Evolutionary conservation across 2,888 invertebrate species (phyloP), one percentile per base, ranked within the genome.

Genomic region (Dryocosmus kuriphilus): DNA sequence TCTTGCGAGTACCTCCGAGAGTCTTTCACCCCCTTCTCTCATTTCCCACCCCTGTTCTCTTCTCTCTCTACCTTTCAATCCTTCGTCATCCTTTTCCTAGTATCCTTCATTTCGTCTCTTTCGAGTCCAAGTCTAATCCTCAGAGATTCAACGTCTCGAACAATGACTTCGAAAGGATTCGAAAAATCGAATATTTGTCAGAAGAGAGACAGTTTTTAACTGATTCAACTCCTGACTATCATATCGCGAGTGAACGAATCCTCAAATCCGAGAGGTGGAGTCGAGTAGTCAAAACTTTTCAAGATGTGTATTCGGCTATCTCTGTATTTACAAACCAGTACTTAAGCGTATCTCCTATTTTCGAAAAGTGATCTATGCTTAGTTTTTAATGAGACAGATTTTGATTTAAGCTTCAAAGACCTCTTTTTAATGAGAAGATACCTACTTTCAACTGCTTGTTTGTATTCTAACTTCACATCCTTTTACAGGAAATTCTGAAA

Each of bases 1-100:
- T 89, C 85, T 85, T 82, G 79, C 63, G 16, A 80, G 76, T 71
- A 67, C 22, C 46, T 67, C 27, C 0, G 24, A 65, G 65, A 41
- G 65, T 22, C 71, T 81, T 81, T 77, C 75, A 74, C 71, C 78
- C 57, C 14, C 41, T 16, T 41, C 41, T 41, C 41, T 61, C 57
- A 67, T 63, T 41, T 63, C 41, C 41, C 63, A 76, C 65, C 63
- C 74, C 74, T 76, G 30, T 30, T 38, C 76, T 76, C 75, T 79
- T 71, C 75, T 62, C 76, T 19, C 30, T 65, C 76, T 62, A 71
- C 71, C 77, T 73, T 61, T 38, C 41, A 71, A 77, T 77, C 75
- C 75, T 78, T 77, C 63, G 27, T 73, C 62, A 65, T 65, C 65
- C 14, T 41, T 32, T 38, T 22, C n/a, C 65, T 67, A 46, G 24